These are phyloP conservation scores for Saccopteryx bilineata DNA, from an alignment of 2,113 vertebrate species.

Conservation along the genomic window DNA sequence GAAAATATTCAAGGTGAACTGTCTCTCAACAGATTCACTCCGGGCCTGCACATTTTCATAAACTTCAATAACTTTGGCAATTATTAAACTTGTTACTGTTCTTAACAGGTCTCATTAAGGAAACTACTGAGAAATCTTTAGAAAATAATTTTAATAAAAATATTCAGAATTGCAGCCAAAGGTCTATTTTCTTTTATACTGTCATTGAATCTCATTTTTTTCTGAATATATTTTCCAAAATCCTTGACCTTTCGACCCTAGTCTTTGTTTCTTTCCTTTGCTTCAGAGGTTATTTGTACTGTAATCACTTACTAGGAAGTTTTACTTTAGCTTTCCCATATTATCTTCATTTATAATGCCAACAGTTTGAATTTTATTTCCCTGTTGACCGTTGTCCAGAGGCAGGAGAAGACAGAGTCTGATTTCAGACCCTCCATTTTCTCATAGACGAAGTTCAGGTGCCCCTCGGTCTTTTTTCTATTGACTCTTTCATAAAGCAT, in stretches of 20 bases:
- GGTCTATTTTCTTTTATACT: background rate
- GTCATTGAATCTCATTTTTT: background rate
- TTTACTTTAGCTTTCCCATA: background rate
- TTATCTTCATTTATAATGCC: background rate
- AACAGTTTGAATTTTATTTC: background rate
- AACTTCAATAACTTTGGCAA: constrained; percentile 74
- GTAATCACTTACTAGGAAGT: background rate
- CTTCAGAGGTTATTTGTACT: background rate
- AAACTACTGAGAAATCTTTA: constrained; percentile 64
- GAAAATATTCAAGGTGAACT: background rate
- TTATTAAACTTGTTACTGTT: constrained; percentile 74
- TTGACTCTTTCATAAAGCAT: background rate
- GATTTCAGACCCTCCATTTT: background rate
- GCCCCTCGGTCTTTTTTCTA: background rate
- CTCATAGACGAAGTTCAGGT: background rate
- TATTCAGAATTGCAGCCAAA: background rate
- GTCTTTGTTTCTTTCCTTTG: background rate
- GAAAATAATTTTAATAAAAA: constrained; percentile 74
- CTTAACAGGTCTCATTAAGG: constrained; percentile 78
- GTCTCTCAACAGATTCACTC: background rate
- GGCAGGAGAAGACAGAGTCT: background rate
- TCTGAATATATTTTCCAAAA: background rate
- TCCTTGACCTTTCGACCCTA: background rate
- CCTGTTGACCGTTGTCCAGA: background rate
- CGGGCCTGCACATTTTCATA: constrained; percentile 53